Percentiles rank a stretch among this genome's conserved stretches.
Evolutionary conservation across 2,797 vertebrate species (phyloP).

Genomic region (Hemibagrus guttatus): DNA sequence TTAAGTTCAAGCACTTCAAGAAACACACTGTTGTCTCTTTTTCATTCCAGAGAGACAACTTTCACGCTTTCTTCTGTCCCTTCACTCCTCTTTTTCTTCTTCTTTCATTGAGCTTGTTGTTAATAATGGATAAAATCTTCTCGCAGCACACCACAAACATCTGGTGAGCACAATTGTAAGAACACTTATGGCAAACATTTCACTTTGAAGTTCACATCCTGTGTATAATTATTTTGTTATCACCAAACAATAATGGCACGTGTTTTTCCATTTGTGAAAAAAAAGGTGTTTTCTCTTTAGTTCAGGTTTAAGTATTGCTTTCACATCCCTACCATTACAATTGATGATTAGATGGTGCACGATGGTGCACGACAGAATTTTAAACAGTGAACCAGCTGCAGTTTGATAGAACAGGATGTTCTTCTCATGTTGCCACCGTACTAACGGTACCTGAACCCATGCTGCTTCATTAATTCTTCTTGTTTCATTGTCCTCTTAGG

Average conservation of each 20-base stretch:
- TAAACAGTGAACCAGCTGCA: conserved; percentile 23
- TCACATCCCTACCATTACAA: conserved; percentile 41
- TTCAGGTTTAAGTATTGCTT: conserved; percentile 38
- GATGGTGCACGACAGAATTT: neutral
- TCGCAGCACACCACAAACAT: conserved; percentile 63
- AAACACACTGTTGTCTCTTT: conserved; percentile 7
- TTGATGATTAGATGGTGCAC: conserved; percentile 42
- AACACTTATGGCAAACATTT: conserved; percentile 58
- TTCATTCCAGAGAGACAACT: conserved; percentile 13
- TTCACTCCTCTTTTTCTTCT: conserved; percentile 60
- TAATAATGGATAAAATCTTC: conserved; percentile 67
- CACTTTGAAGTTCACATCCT: conserved; percentile 55
- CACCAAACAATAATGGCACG: conserved; percentile 64
- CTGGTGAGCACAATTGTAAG: conserved; percentile 64
- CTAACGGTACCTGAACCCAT: conserved; percentile 10
- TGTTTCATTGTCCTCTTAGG: conserved; percentile 1
- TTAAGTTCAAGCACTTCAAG: neutral
- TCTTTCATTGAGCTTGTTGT: conserved; percentile 64
- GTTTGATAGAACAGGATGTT: conserved; percentile 30
- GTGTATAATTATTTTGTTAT: conserved; percentile 66
- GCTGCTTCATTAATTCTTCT: conserved; percentile 11
- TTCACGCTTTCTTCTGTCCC: conserved; percentile 38
- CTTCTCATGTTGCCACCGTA: conserved; percentile 12
- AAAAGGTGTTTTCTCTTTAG: conserved; percentile 35
- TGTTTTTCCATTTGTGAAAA: conserved; percentile 57